These are phyloP conservation scores for Brevimyrus niger DNA, from an alignment of 2,113 vertebrate species.

Conservation along the genomic window DNA sequence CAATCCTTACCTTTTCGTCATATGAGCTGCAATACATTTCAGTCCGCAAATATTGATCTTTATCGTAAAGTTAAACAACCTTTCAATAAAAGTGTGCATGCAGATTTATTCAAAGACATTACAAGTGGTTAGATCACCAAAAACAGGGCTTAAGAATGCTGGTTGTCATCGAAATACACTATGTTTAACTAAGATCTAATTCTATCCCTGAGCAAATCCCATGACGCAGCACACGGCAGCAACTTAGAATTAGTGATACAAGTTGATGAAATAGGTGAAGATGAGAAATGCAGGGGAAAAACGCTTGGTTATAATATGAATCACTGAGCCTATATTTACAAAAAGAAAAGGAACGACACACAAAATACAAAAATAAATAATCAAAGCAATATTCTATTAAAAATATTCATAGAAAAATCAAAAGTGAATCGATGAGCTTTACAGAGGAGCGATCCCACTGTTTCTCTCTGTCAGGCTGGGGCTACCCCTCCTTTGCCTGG, in stretches of 20 bases:
- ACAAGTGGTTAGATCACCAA: not conserved
- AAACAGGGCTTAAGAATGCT: not conserved
- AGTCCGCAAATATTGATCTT: not conserved
- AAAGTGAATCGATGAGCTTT: too few relatives aligned
- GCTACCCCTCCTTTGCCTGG: too few relatives aligned
- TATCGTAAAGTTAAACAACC: not conserved
- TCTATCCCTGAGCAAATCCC: not conserved
- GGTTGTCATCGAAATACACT: not conserved
- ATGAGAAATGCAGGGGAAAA: not conserved
- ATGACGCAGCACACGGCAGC: not conserved
- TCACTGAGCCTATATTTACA: not conserved
- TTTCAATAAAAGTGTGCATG: not conserved
- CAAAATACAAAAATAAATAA: too few relatives aligned
- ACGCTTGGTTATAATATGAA: not conserved
- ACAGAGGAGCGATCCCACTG: too few relatives aligned
- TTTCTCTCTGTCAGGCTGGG: too few relatives aligned
- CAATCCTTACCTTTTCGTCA: not conserved
- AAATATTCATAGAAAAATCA: too few relatives aligned
- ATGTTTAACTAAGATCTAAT: not conserved
- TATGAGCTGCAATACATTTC: not conserved
- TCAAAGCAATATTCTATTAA: too few relatives aligned
- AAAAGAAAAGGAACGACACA: too few relatives aligned
- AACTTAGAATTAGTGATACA: not conserved
- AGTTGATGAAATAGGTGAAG: not conserved
- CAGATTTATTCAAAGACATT: not conserved